A percentile compares a stretch with the other conserved stretches of the same genome.
Conservation (phyloP, 2,888 invertebrate genomes). For the Xylophagus ater region DNA sequence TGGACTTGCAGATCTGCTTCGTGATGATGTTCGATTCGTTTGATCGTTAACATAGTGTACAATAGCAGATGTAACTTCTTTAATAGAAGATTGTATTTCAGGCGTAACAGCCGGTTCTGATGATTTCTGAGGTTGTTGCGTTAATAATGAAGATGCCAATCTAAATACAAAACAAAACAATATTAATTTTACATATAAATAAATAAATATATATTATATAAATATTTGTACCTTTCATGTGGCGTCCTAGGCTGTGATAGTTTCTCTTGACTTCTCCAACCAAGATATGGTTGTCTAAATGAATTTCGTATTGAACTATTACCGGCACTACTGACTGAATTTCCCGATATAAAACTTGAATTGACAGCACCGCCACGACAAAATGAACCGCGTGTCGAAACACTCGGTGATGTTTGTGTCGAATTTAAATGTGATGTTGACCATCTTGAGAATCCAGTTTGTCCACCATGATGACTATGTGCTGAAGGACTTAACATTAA, state of each 20-base stretch:
- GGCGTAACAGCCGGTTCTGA: constrained; percentile 41
- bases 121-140: constrained; percentile 41
- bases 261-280: constrained; percentile 81
- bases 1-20: constrained; percentile 38
- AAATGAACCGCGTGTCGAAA: constrained; percentile 60
- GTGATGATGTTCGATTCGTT: constrained; percentile 45
- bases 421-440: constrained; percentile 66
- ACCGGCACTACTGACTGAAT: constrained; percentile 54
- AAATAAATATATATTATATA: neutral
- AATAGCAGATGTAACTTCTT: constrained; percentile 86
- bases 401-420: constrained; percentile 61
- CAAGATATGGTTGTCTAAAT: constrained; percentile 78
- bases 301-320: constrained; percentile 41
- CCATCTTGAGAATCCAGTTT: constrained; percentile 45
- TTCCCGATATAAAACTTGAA: constrained; percentile 45
- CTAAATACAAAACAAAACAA: constrained; percentile 30
- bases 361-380: constrained; percentile 45
- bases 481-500: constrained; percentile 38
- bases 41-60: constrained; percentile 79
- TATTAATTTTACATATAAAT: neutral
- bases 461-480: constrained; percentile 39
- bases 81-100: constrained; percentile 75
- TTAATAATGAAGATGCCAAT: constrained; percentile 54
- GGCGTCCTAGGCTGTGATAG: constrained; percentile 70
- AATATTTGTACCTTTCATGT: constrained; percentile 53